These are phyloP conservation scores for Hirundo rustica DNA, from an alignment of 2,797 vertebrate species.

Conservation along the genomic window DNA sequence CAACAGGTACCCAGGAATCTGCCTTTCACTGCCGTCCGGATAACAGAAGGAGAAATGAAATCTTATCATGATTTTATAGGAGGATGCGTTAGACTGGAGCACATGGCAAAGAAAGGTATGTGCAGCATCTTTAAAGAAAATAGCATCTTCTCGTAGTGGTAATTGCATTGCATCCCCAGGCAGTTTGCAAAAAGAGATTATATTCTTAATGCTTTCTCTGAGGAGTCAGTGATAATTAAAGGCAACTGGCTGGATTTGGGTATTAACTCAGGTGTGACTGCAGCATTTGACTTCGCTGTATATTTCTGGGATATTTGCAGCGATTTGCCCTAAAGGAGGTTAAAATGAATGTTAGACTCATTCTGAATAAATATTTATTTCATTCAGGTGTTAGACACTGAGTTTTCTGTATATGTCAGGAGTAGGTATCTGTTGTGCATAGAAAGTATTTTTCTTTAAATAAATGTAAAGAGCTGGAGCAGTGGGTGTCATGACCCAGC, in stretches of 20 bases:
- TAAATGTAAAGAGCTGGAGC: background rate
- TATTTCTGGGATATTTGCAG: background rate
- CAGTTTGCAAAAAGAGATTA: background rate
- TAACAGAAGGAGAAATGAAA: constrained; percentile 88
- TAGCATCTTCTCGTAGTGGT: background rate
- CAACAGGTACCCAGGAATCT: constrained; percentile 60
- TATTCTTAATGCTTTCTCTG: constrained; percentile 9
- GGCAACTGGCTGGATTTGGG: background rate
- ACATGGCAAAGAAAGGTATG: constrained; percentile 77
- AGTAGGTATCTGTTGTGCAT: background rate
- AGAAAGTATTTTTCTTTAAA: background rate
- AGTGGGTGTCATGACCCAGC: background rate
- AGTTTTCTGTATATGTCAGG: background rate
- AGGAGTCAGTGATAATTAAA: background rate
- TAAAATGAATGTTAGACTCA: background rate
- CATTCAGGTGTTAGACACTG: background rate
- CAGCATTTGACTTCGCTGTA: background rate
- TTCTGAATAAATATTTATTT: background rate
- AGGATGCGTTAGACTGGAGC: constrained; percentile 78
- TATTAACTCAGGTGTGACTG: background rate
- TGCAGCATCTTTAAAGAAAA: constrained; percentile 24
- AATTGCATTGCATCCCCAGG: background rate
- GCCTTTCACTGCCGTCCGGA: constrained; percentile 80
- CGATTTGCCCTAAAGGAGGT: background rate
- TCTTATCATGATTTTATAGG: constrained; percentile 83